Base-by-base conservation (phyloP, 2,797 vertebrate genomes). In the Liparis tanakae region DNA sequence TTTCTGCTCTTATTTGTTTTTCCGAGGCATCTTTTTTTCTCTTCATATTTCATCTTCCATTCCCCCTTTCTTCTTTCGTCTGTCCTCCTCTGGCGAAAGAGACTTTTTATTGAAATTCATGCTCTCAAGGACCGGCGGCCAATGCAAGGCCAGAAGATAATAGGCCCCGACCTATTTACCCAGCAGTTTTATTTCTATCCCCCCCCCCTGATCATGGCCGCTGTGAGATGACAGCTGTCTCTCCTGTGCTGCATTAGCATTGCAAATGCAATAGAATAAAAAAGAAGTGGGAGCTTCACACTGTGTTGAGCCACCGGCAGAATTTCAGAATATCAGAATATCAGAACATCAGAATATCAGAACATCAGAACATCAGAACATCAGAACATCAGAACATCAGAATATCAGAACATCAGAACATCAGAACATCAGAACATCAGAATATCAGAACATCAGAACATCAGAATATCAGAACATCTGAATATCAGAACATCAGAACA, bases 191-290 rank as follows among this genome's bases (percentile, higher is more conserved):
- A 88, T 93, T 88, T 89, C 81, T 83, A 62, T 61, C 0, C 30
- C 2, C 15, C 43, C 17, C 5, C 15, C 2, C 15, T 90, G 88
- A 91, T 88, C 85, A 85, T 79, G 79, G 89, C 84, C 59, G 72
- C 85, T 74, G 79, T 66, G 73, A 89, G 89, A 91, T 87, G 91
- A 92, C 94, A 95, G 93, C 92, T 94, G 94, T 91, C 93, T 91
- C 93, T 89, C 88, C 86, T 76, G 79, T 5, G 72, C 75, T 5
- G 72, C 75, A 94, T 95, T 94, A 92, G 93, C 92, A 94, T 91
- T 94, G 92, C 92, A 94, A 94, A 95, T 94, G 77, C 92, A 83
- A 63, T 2, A n/a, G 82, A 76, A 67, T 73, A 85, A 30, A 30
- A 60, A 74, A 81, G 74, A 79, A 75, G 80, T 57, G 65, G 80